Evolutionary conservation across 2,888 invertebrate species (phyloP).

Genomic region (Ethmia dodecea): DNA sequence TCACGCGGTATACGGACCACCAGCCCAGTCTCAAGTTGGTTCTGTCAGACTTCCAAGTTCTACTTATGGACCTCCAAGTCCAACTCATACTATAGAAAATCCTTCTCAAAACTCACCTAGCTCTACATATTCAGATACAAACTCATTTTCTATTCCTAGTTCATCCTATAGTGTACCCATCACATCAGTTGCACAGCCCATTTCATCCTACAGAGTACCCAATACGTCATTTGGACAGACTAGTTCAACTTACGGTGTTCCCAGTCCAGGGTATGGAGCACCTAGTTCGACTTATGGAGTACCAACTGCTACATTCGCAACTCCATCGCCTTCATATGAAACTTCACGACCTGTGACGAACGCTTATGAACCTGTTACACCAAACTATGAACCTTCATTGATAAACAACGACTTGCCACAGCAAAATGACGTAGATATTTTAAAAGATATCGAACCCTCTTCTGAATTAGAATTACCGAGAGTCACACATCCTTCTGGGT

Average conservation of each 20-base stretch:
- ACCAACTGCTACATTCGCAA: constrained; percentile 29
- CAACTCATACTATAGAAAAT: constrained; percentile 43
- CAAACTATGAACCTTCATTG: constrained; percentile 35
- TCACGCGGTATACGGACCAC: constrained; percentile 48
- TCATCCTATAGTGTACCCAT: constrained; percentile 20
- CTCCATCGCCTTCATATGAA: constrained; percentile 31
- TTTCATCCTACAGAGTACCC: constrained; percentile 23
- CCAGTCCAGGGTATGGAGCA: constrained; percentile 26
- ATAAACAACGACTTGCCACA: constrained; percentile 43
- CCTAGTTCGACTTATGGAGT: constrained; percentile 36
- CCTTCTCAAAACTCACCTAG: constrained; percentile 46
- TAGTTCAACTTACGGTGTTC: constrained; percentile 26
- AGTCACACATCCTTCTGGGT: constrained; percentile 47
- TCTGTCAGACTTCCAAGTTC: constrained; percentile 36
- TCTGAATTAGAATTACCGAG: constrained; percentile 52
- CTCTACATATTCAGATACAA: constrained; percentile 46
- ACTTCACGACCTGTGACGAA: constrained; percentile 32
- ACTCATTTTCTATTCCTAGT: constrained; percentile 36
- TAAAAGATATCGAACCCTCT: constrained; percentile 35
- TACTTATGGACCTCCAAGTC: constrained; percentile 44
- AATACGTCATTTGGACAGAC: constrained; percentile 20
- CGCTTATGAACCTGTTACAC: constrained; percentile 33
- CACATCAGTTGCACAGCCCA: constrained; percentile 21
- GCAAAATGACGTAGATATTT: constrained; percentile 38
- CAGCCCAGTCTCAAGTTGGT: constrained; percentile 31